Percentiles rank a stretch among this genome's conserved stretches.
These are phyloP conservation scores for Cryptus viduatorius DNA, from an alignment of 2,888 invertebrate species.

Conservation along the genomic window DNA sequence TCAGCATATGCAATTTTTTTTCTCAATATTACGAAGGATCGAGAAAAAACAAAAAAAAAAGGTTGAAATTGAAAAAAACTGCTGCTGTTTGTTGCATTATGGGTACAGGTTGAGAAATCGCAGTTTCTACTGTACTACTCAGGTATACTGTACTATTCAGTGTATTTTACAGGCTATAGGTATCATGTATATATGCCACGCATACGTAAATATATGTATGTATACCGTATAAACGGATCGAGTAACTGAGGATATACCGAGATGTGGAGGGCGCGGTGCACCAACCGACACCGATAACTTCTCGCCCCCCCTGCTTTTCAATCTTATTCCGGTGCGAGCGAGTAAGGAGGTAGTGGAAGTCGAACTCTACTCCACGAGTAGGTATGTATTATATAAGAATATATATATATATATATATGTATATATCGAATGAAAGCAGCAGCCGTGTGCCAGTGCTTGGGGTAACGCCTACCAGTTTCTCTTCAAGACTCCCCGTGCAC, in stretches of 20 bases:
- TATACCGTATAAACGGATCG: slow-evolving; percentile 46
- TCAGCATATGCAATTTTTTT: background rate
- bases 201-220: slow-evolving; percentile 31
- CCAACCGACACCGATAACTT: slow-evolving; percentile 64
- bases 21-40: background rate
- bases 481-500: slow-evolving; percentile 24
- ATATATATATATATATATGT: too few species aligned
- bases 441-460: slow-evolving; percentile 57
- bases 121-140: background rate
- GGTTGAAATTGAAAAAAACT: background rate
- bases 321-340: slow-evolving; percentile 58
- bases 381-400: slow-evolving; percentile 39
- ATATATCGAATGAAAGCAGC: slow-evolving; percentile 54
- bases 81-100: background rate
- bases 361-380: slow-evolving; percentile 56
- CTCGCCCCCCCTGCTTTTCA: slow-evolving; percentile 60
- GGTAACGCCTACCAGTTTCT: slow-evolving; percentile 66
- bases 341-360: slow-evolving; percentile 36
- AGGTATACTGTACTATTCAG: background rate
- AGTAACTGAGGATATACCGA: slow-evolving; percentile 49
- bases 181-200: background rate
- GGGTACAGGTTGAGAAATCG: background rate
- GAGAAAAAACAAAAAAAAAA: background rate
- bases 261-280: slow-evolving; percentile 50
- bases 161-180: background rate